A percentile compares a stretch with the other conserved stretches of the same genome.
These are phyloP conservation scores for Capreolus pygargus DNA, from an alignment of 2,113 vertebrate species.

Conservation along the genomic window DNA sequence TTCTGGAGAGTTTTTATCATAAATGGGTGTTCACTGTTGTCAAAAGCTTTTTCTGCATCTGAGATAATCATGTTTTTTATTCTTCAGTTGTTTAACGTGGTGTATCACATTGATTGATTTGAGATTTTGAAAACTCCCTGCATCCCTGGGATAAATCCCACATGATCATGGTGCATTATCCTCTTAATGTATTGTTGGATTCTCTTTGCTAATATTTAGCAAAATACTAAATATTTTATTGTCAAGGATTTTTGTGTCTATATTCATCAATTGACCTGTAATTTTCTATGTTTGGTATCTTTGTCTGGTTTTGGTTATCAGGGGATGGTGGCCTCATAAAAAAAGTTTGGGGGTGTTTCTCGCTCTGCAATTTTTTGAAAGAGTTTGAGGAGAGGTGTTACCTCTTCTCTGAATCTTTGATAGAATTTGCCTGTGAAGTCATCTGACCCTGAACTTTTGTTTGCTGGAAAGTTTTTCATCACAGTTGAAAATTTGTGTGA, in stretches of 20 bases:
- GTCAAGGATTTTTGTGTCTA: not conserved
- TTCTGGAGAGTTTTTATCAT: not conserved
- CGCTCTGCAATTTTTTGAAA: not conserved
- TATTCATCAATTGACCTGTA: not conserved
- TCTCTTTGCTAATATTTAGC: not conserved
- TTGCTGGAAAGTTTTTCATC: not conserved
- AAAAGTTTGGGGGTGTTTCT: not conserved
- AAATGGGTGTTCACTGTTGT: not conserved
- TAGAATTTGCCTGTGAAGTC: not conserved
- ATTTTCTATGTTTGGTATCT: not conserved
- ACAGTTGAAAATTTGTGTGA: not conserved
- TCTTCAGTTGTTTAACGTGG: not conserved
- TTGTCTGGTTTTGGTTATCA: not conserved
- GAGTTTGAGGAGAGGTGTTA: not conserved
- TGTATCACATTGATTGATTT: not conserved
- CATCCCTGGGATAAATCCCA: not conserved
- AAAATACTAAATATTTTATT: not conserved
- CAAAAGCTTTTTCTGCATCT: not conserved
- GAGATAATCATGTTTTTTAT: not conserved
- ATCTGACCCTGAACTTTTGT: not conserved
- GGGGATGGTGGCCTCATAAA: not conserved
- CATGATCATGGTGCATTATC: not conserved
- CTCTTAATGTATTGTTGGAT: not conserved
- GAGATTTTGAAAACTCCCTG: not conserved
- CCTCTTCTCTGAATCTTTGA: not conserved